Evolutionary conservation across 2,888 invertebrate species (phyloP), one percentile per base, ranked within the genome.

Genomic region (Doris montereyensis): DNA sequence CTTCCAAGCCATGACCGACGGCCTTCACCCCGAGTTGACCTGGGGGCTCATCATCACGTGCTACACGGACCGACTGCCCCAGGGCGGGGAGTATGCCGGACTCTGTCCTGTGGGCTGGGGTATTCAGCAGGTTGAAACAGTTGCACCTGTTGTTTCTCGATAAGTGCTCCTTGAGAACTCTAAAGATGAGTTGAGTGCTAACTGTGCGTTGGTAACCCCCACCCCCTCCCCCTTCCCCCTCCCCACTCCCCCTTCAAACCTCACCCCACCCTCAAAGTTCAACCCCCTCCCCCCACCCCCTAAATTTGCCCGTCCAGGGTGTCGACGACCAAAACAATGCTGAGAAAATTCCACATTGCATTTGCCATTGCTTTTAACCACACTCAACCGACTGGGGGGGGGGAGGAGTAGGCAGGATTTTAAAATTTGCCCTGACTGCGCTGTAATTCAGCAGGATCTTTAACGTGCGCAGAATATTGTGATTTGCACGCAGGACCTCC

Each of bases 21-120:
- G 35, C 2, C 10, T 24, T 30, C 72, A 74, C 35, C 74, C 77
- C 0, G 21, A 41, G 52, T 72, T 28, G 3, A 26, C 73, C 17
- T 75, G 73, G 17, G 74, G 74, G 0, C 21, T 74, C 41, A 35
- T 79, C 62, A 77, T 62, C 26, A 30, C 78, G 76, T 60, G 72
- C 65, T 68, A 28, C 52, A 32, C 62, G 17, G n/a, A 10, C 21
- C n/a, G n/a, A n/a, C n/a, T n/a, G 21, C 3, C 26, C 57, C 5
- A 2, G 2, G 34, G 10, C 26, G 13, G 8, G 21, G 17, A 3
- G 70, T 35, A 57, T 13, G 0, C 78, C 65, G n/a, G 77, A 68
- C 21, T 77, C 77, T 0, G 21, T 1, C 0, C 58, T 76, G 13
- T 72, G 76, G 76, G 73, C 58, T 28, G 76, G 76, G 57, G 76